A percentile compares a stretch with the other conserved stretches of the same genome.
phyloP scores from a whole-genome alignment of 2,797 vertebrate species.

The Brachymystax lenok region DNA sequence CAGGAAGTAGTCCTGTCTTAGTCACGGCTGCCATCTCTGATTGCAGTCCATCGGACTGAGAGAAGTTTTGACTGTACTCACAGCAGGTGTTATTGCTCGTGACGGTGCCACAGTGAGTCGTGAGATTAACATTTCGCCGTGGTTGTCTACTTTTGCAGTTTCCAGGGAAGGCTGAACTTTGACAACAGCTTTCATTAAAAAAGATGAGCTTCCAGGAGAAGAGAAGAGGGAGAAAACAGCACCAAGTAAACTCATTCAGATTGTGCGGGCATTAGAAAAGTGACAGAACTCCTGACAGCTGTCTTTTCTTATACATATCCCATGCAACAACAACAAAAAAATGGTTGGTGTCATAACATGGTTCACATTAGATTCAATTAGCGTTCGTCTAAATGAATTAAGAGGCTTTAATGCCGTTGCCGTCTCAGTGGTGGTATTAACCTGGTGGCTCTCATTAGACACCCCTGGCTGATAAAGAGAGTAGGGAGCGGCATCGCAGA shows the following conservation, averaged over 20 bases:
- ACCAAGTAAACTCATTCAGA: constrained; percentile 55
- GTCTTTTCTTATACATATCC: constrained; percentile 35
- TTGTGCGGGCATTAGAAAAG: constrained; percentile 23
- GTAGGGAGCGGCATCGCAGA: constrained; percentile 63
- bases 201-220: constrained; percentile 11
- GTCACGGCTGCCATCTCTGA: constrained; percentile 66
- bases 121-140: constrained; percentile 40
- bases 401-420: constrained; percentile 72
- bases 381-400: constrained; percentile 75
- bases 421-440: constrained; percentile 75
- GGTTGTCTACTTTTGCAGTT: constrained; percentile 51
- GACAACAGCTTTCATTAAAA: constrained; percentile 38
- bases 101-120: constrained; percentile 41
- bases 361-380: constrained; percentile 74
- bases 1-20: constrained; percentile 59
- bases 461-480: constrained; percentile 76
- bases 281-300: constrained; percentile 33
- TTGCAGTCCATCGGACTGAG: constrained; percentile 55
- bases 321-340: constrained; percentile 33
- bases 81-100: constrained; percentile 61
- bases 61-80: constrained; percentile 45
- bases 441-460: constrained; percentile 77
- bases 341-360: constrained; percentile 66
- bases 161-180: constrained; percentile 44
- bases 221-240: constrained; percentile 25